phyloP scores from a whole-genome alignment of 2,888 invertebrate species.

The Phaedon cochleariae region DNA sequence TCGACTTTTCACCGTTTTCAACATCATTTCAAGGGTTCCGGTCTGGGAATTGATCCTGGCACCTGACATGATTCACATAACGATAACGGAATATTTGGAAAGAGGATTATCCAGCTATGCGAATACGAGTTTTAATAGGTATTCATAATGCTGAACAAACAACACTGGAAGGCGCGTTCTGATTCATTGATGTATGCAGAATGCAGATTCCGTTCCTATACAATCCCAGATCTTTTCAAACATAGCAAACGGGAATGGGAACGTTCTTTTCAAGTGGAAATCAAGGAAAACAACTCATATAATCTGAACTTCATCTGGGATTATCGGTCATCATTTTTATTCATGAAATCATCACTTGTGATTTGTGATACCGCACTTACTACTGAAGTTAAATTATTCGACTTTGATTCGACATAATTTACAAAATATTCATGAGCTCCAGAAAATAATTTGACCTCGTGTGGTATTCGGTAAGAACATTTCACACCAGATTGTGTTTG shows the following conservation, averaged over 20 bases:
- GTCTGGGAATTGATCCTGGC: not conserved
- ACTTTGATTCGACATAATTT: too few species aligned
- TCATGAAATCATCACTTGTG: too few species aligned
- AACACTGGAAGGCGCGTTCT: not conserved
- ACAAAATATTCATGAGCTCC: too few species aligned
- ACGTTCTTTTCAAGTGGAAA: too few species aligned
- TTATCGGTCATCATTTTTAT: too few species aligned
- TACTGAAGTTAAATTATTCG: too few species aligned
- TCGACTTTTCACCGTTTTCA: conserved; percentile 1
- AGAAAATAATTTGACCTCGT: too few species aligned
- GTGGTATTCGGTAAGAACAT: too few species aligned
- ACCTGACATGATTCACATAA: conserved; percentile 2
- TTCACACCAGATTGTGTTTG: too few species aligned
- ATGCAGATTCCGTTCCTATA: not conserved
- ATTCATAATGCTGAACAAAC: not conserved
- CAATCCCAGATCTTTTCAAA: not conserved
- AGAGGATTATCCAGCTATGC: not conserved
- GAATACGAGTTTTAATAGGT: not conserved
- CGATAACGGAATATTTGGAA: conserved; percentile 3
- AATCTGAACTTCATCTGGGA: too few species aligned
- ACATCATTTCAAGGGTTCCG: not conserved
- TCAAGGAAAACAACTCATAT: too few species aligned
- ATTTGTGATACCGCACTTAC: too few species aligned
- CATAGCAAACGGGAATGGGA: not conserved
- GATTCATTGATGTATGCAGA: not conserved